Conservation (phyloP, 2,888 invertebrate species). For the Coleophora flavipennella region DNA sequence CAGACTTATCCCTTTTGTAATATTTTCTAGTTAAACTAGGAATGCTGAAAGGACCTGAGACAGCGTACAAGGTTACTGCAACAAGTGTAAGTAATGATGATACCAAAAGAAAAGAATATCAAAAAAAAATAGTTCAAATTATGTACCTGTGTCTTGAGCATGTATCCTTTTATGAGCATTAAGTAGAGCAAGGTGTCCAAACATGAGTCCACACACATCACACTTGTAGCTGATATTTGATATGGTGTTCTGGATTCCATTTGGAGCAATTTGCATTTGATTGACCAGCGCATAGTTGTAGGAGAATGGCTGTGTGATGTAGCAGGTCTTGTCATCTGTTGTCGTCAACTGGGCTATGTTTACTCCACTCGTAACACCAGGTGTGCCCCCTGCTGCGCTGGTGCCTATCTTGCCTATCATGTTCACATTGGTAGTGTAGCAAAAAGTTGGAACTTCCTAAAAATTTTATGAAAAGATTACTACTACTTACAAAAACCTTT, state of each 20-base stretch:
- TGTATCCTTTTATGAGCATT: slow-evolving; percentile 90
- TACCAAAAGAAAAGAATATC: too few species aligned
- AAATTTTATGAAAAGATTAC: slow-evolving; percentile 23
- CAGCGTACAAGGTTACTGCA: too few species aligned
- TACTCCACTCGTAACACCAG: slow-evolving; percentile 70
- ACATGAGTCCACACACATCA: slow-evolving; percentile 89
- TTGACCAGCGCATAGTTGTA: slow-evolving; percentile 89
- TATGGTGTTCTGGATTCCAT: slow-evolving; percentile 79
- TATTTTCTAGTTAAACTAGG: too few species aligned
- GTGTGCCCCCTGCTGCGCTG: slow-evolving; percentile 44
- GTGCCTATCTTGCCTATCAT: slow-evolving; percentile 77
- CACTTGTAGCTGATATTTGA: slow-evolving; percentile 90
- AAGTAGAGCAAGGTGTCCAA: slow-evolving; percentile 84
- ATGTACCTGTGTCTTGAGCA: slow-evolving; percentile 74
- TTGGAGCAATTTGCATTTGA: slow-evolving; percentile 86
- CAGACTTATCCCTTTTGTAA: too few species aligned
- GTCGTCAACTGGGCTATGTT: slow-evolving; percentile 79
- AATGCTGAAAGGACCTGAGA: too few species aligned
- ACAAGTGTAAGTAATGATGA: too few species aligned
- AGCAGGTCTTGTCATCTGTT: slow-evolving; percentile 79
- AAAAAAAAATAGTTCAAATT: slow-evolving; percentile 9
- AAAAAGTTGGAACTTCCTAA: slow-evolving; percentile 80
- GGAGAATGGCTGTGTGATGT: slow-evolving; percentile 82
- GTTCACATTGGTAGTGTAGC: slow-evolving; percentile 79
- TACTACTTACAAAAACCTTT: too few species aligned